phyloP scores from a whole-genome alignment of 2,888 invertebrate species.

The Lymantria monacha region DNA sequence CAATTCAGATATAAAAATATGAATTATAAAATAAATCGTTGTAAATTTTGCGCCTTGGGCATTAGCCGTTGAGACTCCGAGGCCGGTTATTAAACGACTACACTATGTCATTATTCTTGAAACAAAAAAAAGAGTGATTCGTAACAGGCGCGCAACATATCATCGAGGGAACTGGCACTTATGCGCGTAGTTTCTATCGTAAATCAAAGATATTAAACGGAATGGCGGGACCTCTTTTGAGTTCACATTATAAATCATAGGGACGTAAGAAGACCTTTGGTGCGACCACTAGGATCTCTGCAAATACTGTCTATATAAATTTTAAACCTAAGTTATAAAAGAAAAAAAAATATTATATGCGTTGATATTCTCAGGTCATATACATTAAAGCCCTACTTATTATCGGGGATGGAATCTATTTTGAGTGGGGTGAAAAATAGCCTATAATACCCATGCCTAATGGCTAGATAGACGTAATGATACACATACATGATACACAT shows the following conservation, averaged over 20 bases:
- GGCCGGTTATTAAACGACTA: conserved; percentile 72
- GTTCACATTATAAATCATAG: conserved; percentile 80
- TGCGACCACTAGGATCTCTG: conserved; percentile 72
- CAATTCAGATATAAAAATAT: conserved; percentile 47
- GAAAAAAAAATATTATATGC: conserved; percentile 28
- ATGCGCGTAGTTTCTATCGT: conserved; percentile 76
- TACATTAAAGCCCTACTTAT: too few species aligned
- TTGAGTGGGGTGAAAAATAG: too few species aligned
- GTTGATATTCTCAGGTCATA: too few species aligned
- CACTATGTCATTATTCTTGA: conserved; percentile 76
- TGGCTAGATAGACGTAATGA: too few species aligned
- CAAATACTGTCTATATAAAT: conserved; percentile 67
- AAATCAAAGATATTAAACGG: conserved; percentile 82
- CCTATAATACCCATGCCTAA: too few species aligned
- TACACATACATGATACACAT: too few species aligned
- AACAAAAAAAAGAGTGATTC: conserved; percentile 72
- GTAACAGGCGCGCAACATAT: conserved; percentile 76
- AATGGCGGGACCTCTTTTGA: conserved; percentile 80
- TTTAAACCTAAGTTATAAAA: conserved; percentile 47
- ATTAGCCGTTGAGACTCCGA: conserved; percentile 46
- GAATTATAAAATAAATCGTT: conserved; percentile 63
- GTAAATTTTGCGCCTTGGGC: conserved; percentile 67
- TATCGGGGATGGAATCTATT: too few species aligned
- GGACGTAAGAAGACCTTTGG: conserved; percentile 69
- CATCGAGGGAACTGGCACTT: conserved; percentile 76